Percentiles rank a stretch among this genome's conserved stretches.
These are phyloP conservation scores for Drosophila ficusphila DNA, from an alignment of 1,140 invertebrate species.

Conservation along the genomic window DNA sequence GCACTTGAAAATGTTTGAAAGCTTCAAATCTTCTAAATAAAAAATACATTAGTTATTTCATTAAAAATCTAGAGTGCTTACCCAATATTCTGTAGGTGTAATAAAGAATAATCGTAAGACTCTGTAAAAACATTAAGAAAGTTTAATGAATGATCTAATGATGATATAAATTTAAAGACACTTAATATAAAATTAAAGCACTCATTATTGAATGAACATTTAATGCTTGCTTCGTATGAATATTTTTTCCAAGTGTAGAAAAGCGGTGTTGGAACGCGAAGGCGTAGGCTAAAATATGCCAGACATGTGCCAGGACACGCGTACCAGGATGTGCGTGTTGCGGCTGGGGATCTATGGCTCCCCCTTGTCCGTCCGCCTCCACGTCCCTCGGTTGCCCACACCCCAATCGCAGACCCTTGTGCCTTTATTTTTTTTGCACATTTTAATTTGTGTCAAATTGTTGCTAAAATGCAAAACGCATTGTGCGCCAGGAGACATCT, in stretches of 20 bases:
- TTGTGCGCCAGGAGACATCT: slow-evolving; percentile 54
- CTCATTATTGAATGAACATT: too few relatives aligned
- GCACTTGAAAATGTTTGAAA: not conserved
- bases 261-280: not conserved
- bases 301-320: slow-evolving; percentile 60
- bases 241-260: not conserved
- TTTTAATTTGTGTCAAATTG: slow-evolving; percentile 83
- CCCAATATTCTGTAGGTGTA: too few relatives aligned
- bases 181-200: too few relatives aligned
- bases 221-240: not conserved
- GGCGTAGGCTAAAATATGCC: slow-evolving; percentile 63
- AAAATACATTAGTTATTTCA: too few relatives aligned
- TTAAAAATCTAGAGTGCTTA: too few relatives aligned
- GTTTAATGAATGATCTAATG: too few relatives aligned
- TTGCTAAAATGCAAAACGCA: slow-evolving; percentile 81
- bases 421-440: slow-evolving; percentile 43
- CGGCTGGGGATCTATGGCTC: slow-evolving; percentile 23
- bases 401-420: not conserved
- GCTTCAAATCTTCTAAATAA: not conserved
- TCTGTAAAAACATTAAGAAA: too few relatives aligned
- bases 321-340: slow-evolving; percentile 36
- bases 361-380: slow-evolving; percentile 11
- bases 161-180: too few relatives aligned
- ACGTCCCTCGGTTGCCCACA: not conserved
- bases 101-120: too few relatives aligned